Base-by-base conservation (phyloP, 2,888 invertebrate genomes). In the Ophion ellenae region DNA sequence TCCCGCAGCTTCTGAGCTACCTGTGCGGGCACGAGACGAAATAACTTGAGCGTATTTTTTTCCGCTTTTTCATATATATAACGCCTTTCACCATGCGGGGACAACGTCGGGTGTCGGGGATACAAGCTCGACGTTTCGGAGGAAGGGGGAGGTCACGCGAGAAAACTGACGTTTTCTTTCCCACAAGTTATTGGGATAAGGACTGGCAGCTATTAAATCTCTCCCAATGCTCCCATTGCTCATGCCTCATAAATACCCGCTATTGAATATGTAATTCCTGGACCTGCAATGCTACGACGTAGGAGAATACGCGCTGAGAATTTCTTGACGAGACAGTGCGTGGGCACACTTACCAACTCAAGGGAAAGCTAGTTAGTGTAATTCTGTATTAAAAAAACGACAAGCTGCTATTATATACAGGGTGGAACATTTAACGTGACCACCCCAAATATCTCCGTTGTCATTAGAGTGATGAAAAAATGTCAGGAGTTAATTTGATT, bases 101-200 rank as follows among this genome's bases (percentile, higher is more conserved):
- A 71, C 17, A 71, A 17, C 11, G n/a, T 64, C 53, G 64, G 64
- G 36, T 28, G 64, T 36, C 28, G 32, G 64, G 47, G 47, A 47
- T 32, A 24, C 64, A 63, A 71, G 40, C 32, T 53, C 20, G 63
- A 71, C 32, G 59, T 45, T 71, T 47, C 32, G 10, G 47, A 14
- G 47, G 47, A 4, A 47, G 3, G 11, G 11, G 47, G 4, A 47
- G 47, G 47, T 32, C 14, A 67, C 11, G 53, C 59, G 17, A n/a
- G 73, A 36, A 75, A 76, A 36, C 66, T 71, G 71, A 63, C 66
- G 75, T 85, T 85, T 85, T 85, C 82, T 82, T 85, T 79, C 59
- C 66, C 82, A 75, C 67, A 75, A 74, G 74, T 73, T 36, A 28
- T 14, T 14, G 47, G 81, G 53, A 71, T 73, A 77, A 70, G 63